Base-by-base conservation (phyloP, 2,113 vertebrate genomes). In the Choloepus hoffmanni region DNA sequence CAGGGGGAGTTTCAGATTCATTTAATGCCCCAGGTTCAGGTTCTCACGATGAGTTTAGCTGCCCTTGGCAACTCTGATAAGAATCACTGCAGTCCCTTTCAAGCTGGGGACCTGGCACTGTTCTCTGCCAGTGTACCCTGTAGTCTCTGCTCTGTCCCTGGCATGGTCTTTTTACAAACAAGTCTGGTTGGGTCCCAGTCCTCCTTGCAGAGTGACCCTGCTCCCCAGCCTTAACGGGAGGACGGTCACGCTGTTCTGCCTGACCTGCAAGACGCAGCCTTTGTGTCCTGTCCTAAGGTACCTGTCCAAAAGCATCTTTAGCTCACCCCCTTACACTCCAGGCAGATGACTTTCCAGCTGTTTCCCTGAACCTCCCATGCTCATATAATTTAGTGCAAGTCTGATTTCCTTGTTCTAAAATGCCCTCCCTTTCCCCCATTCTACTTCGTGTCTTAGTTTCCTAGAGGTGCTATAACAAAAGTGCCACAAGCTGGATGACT, bases 181-280 rank as follows among this genome's bases (percentile, higher is more conserved):
- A 26, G 28, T 26, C 30, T n/a, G 0, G 0, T 18, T 87, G 16
- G 24, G 26, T 45, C 24, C 43, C 14, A 55, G 30, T 55, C 19
- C 13, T 92, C 2, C 10, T 14, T 68, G 33, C 33, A 55, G 48
- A 50, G 55, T 65, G 13, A 16, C 65, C 15, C 23, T 40, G 23
- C 4, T 40, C 7, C 50, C 48, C 5, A 3, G 36, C 13, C 50
- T 21, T 30, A 12, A 68, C 2, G 24, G 21, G 19, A 86, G 40
- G 1, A 16, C 26, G 21, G 7, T 24, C 21, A 14, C 2, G 3
- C 1, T 2, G 14, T 85, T 60, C 36, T 43, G 24, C n/a, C n/a
- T 86, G 48, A 4, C 58, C 50, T 68, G 6, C 2, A 65, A 55
- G 45, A 9, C 26, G 60, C 14, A 53, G 70, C 11, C 9, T 50